Base-by-base conservation (phyloP, 1,140 invertebrate species). In the Drosophila yakuba region DNA sequence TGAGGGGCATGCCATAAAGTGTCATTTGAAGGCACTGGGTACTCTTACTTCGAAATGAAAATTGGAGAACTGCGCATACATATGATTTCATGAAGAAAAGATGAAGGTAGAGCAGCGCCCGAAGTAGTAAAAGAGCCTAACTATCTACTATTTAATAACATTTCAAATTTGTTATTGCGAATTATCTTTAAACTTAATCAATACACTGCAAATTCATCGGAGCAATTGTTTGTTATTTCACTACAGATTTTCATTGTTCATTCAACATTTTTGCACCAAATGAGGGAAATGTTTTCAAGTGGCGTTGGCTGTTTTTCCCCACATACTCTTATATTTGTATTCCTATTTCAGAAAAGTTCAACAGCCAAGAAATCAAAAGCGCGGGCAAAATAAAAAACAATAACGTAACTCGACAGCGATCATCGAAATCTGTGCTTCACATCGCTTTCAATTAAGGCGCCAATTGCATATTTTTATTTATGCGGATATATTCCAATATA, bases 381-480 rank as follows among this genome's bases (percentile, higher is more conserved):
- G 14, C 11, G 11, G 11, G 5, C 11, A 39, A 39, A 39, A 39
- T 2, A 44, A 15, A 17, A 15, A 44, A 47, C 20, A 58, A 52
- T 15, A 63, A 35, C 25, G 25, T 38, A 55, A 38, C 10, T 38
- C 60, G 38, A 35, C 64, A 45, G 64, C 63, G 64, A 61, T 55
- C 74, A 59, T 25, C 56, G 62, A 82, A 79, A 89, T 76, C 68
- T 80, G 67, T 84, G 57, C 86, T 73, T 90, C 80, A 78, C 76
- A 88, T 84, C 80, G 68, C 52, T 80, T 66, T 88, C 85, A 90
- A 88, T 88, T 89, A 88, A 84, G 67, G 84, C 84, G 85, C 76
- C 84, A 89, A 88, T 89, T 89, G 77, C 80, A 80, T 74, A 64
- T 84, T 71, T 76, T 73, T 80, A 74, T 78, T 74, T 78, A 84